Evolutionary conservation across 2,113 vertebrate genomes (phyloP).

Genomic region (Microcebus murinus): DNA sequence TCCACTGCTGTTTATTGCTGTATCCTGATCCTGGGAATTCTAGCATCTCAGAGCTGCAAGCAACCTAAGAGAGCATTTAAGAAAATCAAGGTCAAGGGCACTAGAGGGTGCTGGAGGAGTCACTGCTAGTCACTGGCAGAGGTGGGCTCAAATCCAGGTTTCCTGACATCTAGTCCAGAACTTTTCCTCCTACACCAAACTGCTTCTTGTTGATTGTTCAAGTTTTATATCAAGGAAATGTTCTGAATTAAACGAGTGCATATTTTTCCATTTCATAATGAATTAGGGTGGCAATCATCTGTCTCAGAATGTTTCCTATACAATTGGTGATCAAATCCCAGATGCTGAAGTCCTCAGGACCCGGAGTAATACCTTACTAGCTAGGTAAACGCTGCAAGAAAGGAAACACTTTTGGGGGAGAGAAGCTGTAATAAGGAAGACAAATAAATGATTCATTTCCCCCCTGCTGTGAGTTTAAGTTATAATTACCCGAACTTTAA

Average conservation of each 20-base stretch:
- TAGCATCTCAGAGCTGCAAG: background rate
- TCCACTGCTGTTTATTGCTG: background rate
- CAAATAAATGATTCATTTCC: slow-evolving; percentile 56
- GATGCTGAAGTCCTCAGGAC: background rate
- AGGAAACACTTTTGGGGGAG: background rate
- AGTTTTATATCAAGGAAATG: background rate
- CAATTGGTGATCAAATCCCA: background rate
- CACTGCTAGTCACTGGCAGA: background rate
- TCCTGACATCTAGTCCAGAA: background rate
- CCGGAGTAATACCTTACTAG: background rate
- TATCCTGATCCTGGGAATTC: background rate
- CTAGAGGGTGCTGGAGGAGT: fast-evolving
- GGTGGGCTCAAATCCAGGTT: background rate
- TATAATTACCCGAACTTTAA: slow-evolving; percentile 76
- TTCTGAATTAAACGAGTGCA: background rate
- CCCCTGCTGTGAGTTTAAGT: slow-evolving; percentile 47
- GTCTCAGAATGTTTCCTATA: background rate
- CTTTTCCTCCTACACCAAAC: background rate
- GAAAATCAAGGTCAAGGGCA: background rate
- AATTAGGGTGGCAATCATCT: background rate
- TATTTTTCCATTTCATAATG: background rate
- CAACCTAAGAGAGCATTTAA: background rate
- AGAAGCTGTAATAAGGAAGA: slow-evolving; percentile 27
- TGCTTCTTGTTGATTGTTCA: background rate
- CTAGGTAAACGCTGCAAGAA: slow-evolving; percentile 18